Evolutionary conservation across 2,797 vertebrate species (phyloP).

Genomic region (Gymnodraco acuticeps): DNA sequence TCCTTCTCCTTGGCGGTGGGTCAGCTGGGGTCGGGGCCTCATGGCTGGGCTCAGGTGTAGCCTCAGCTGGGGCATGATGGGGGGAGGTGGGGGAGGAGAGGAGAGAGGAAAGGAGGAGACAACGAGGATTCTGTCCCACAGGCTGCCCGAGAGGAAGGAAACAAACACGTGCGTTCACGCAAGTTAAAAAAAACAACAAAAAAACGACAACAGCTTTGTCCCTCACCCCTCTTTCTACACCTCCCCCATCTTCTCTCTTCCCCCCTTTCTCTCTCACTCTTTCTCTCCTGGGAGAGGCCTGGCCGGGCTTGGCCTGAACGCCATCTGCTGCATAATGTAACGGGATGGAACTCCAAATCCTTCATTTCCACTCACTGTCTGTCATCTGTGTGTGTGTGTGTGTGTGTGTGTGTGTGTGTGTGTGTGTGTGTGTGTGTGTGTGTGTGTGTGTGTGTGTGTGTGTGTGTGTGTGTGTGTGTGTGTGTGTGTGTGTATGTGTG

Average conservation of each 20-base stretch:
- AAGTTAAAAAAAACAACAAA: conserved; percentile 52
- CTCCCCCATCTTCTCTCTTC: conserved; percentile 72
- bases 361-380: conserved; percentile 88
- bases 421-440: conserved; percentile 60
- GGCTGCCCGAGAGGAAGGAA: conserved; percentile 58
- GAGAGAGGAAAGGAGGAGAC: conserved; percentile 38
- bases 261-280: conserved; percentile 72
- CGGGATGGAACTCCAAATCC: conserved; percentile 88
- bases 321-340: conserved; percentile 90
- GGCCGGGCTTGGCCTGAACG: conserved; percentile 86
- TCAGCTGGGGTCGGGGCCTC: conserved; percentile 80
- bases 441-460: conserved; percentile 53
- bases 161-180: conserved; percentile 69
- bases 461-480: conserved; percentile 64
- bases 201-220: conserved; percentile 77
- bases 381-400: conserved; percentile 76
- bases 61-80: conserved; percentile 78
- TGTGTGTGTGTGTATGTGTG: conserved; percentile 54
- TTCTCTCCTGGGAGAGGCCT: conserved; percentile 84
- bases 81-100: conserved; percentile 27
- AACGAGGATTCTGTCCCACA: conserved; percentile 46
- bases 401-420: conserved; percentile 56
- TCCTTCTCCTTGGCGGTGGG: conserved; percentile 61
- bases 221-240: conserved; percentile 71
- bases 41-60: conserved; percentile 85